A percentile compares a stretch with the other conserved stretches of the same genome.
These are phyloP conservation scores for Coreius guichenoti DNA, from an alignment of 2,797 vertebrate genomes.

Conservation along the genomic window DNA sequence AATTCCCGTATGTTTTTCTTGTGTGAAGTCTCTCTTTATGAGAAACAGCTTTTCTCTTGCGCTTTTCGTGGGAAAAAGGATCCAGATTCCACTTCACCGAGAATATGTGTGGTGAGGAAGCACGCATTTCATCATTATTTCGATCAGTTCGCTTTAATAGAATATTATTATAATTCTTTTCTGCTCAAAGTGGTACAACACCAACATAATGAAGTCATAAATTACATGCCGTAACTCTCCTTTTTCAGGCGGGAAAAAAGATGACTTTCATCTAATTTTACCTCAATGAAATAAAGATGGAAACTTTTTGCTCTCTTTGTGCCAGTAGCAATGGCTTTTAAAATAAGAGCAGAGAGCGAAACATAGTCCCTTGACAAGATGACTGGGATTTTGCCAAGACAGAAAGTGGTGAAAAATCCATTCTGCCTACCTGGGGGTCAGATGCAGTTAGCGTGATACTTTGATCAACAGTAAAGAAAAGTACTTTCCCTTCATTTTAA, in stretches of 20 bases:
- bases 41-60: slow-evolving; percentile 66
- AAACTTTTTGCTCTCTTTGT: slow-evolving; percentile 61
- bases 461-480: slow-evolving; percentile 63
- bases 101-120: slow-evolving; percentile 45
- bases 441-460: slow-evolving; percentile 53
- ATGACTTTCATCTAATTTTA: slow-evolving; percentile 62
- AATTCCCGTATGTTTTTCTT: slow-evolving; percentile 64
- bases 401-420: slow-evolving; percentile 50
- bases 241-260: slow-evolving; percentile 47
- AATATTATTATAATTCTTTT: slow-evolving; percentile 58
- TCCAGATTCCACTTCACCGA: slow-evolving; percentile 46
- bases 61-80: slow-evolving; percentile 57
- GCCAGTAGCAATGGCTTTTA: slow-evolving; percentile 65
- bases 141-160: slow-evolving; percentile 60
- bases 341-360: slow-evolving; percentile 28
- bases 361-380: slow-evolving; percentile 42
- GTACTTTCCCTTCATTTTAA: slow-evolving; percentile 51
- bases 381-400: slow-evolving; percentile 58
- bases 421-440: slow-evolving; percentile 66
- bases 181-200: slow-evolving; percentile 53
- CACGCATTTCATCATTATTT: slow-evolving; percentile 56
- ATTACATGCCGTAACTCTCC: slow-evolving; percentile 53
- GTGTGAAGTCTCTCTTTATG: slow-evolving; percentile 61
- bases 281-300: slow-evolving; percentile 68
- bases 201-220: slow-evolving; percentile 63